Conservation (phyloP, 2,113 vertebrate species). For the Apteryx owenii region DNA sequence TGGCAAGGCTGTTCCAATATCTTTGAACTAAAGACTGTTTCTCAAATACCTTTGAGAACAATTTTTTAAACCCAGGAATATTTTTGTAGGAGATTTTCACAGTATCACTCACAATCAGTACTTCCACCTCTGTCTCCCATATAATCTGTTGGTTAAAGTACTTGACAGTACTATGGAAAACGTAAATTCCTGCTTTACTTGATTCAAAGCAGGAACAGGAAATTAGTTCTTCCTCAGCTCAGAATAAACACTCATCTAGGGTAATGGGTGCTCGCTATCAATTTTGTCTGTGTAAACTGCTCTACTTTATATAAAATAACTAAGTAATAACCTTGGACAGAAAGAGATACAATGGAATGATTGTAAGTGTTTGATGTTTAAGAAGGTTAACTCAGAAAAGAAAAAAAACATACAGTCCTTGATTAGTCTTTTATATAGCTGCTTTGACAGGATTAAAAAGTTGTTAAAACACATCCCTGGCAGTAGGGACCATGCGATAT, state of each 20-base stretch:
- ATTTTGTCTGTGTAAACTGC: not conserved
- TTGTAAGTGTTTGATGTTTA: not conserved
- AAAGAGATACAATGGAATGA: not conserved
- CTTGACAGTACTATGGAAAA: too few species aligned
- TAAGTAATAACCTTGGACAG: too few species aligned
- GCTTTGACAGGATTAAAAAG: too few species aligned
- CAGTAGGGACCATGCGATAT: too few species aligned
- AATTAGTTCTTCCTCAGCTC: not conserved
- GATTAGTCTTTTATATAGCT: not conserved
- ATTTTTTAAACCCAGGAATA: not conserved
- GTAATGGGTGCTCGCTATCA: not conserved
- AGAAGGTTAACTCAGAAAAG: not conserved
- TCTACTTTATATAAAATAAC: too few species aligned
- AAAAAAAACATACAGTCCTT: not conserved
- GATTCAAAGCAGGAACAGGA: not conserved
- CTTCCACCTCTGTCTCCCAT: not conserved
- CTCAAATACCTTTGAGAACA: not conserved
- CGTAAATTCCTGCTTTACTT: not conserved
- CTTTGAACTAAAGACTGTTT: not conserved
- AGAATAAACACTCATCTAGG: not conserved
- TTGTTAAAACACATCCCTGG: too few species aligned
- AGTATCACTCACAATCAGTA: not conserved
- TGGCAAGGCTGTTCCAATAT: not conserved
- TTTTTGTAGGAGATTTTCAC: not conserved
- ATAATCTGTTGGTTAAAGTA: too few species aligned